These are phyloP conservation scores for Peucedramus taeniatus DNA, from an alignment of 2,113 vertebrate species.

Conservation along the genomic window DNA sequence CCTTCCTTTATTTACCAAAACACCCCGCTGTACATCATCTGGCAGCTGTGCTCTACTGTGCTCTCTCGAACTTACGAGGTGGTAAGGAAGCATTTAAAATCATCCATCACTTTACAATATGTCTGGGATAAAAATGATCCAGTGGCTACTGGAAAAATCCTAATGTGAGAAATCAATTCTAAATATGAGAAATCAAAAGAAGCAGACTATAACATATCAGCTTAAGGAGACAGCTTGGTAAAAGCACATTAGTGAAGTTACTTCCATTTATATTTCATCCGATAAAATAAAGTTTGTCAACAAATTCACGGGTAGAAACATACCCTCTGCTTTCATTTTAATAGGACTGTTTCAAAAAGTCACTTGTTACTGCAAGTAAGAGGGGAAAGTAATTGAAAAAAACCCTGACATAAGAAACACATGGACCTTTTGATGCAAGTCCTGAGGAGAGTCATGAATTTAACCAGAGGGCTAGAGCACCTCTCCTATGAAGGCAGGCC, in stretches of 20 bases:
- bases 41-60: fast-evolving
- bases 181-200: background rate
- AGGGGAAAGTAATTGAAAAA: background rate
- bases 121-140: background rate
- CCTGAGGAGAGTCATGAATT: background rate
- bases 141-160: background rate
- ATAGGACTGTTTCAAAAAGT: background rate
- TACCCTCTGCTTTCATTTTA: background rate
- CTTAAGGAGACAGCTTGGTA: background rate
- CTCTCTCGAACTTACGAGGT: fast-evolving
- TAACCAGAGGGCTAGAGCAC: background rate
- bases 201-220: fast-evolving
- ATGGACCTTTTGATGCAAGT: background rate
- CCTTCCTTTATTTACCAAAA: fast-evolving
- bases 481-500: background rate
- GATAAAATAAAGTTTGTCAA: background rate
- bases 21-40: fast-evolving
- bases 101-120: fast-evolving
- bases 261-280: background rate
- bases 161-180: background rate
- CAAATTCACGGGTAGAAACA: background rate
- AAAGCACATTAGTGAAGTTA: background rate
- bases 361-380: background rate
- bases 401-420: background rate
- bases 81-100: background rate